Base-by-base conservation (phyloP, 2,797 vertebrate genomes). In the Xerus rutilus region DNA sequence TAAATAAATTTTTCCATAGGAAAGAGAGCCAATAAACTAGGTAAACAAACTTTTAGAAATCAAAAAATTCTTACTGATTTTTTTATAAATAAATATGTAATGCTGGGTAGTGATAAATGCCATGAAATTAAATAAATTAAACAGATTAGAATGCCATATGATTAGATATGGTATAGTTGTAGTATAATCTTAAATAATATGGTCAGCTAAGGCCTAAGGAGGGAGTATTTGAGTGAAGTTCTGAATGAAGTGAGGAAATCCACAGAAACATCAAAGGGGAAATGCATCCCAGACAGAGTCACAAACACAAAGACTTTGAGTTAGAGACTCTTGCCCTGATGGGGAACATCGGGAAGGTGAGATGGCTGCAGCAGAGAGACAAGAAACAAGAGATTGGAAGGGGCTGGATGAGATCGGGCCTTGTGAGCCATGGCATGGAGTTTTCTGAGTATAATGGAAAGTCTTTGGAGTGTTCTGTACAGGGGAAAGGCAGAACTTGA, bases 121-220 rank as follows among this genome's bases (percentile, higher is more conserved):
- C 67, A 93, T 25, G 72, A 69, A 65, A 49, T 85, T 57, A 54
- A 65, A 39, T 67, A 76, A 85, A 79, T 85, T 59, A 87, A 77
- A 49, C 18, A 77, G 45, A 52, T 62, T 83, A 78, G 39, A 1
- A 57, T 70, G 30, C 39, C 64, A 69, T 87, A 93, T 70, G 12
- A 78, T 73, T 89, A 35, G 1, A 23, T 67, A 92, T 23, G 1
- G 20, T 78, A 57, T 28, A 28, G 59, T 64, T 70, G 14, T 28
- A 64, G 15, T 85, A n/a, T 10, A 86, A 83, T 86, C 89, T 94
- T 88, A 86, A 89, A 67, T 86, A 83, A 65, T 73, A 74, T 67
- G 7, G 5, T 62, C 32, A 86, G 39, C 45, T n/a, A 86, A 94
- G 39, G 7, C 64, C 65, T 47, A 13, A 85, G 10, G 49, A 93